Evolutionary conservation across 2,797 vertebrate species (phyloP).

Genomic region (Pseudopleuronectes americanus): DNA sequence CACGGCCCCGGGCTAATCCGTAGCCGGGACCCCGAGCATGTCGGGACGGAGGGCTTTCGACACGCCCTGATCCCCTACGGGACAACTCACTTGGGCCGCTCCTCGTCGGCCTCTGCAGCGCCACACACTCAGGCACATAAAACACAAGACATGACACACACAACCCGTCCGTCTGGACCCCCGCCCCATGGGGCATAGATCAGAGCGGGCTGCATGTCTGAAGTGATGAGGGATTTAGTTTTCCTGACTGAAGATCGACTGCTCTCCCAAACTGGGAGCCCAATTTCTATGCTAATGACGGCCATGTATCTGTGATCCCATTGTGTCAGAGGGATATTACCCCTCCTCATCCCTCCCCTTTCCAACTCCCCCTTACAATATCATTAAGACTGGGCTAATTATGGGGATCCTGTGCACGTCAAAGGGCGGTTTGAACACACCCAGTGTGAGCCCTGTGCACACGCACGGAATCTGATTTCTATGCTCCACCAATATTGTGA

Average conservation of each 20-base stretch:
- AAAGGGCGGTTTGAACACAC: constrained; percentile 48
- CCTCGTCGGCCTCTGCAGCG: constrained; percentile 7
- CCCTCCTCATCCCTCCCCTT: constrained; percentile 59
- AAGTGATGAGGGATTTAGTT: constrained; percentile 57
- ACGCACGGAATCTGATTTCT: constrained; percentile 2
- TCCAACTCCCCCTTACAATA: constrained; percentile 62
- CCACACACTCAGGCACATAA: not conserved
- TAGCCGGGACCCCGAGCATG: constrained; percentile 54
- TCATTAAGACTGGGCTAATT: constrained; percentile 77
- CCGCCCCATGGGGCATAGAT: constrained; percentile 20
- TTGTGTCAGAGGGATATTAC: constrained; percentile 80
- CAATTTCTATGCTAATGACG: constrained; percentile 81
- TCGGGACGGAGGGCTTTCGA: constrained; percentile 60
- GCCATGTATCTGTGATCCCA: constrained; percentile 80
- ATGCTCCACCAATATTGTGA: constrained; percentile 1
- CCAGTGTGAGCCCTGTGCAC: constrained; percentile 16
- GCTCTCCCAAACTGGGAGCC: constrained; percentile 60
- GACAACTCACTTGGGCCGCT: constrained; percentile 46
- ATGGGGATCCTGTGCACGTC: constrained; percentile 57
- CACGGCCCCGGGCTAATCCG: constrained; percentile 68
- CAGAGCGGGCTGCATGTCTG: constrained; percentile 25
- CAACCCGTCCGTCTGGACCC: constrained; percentile 22
- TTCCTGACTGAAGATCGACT: constrained; percentile 53
- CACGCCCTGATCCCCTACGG: constrained; percentile 49
- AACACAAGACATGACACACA: not conserved